Conservation (phyloP, 2,113 vertebrate species). For the Melanerpes formicivorus region DNA sequence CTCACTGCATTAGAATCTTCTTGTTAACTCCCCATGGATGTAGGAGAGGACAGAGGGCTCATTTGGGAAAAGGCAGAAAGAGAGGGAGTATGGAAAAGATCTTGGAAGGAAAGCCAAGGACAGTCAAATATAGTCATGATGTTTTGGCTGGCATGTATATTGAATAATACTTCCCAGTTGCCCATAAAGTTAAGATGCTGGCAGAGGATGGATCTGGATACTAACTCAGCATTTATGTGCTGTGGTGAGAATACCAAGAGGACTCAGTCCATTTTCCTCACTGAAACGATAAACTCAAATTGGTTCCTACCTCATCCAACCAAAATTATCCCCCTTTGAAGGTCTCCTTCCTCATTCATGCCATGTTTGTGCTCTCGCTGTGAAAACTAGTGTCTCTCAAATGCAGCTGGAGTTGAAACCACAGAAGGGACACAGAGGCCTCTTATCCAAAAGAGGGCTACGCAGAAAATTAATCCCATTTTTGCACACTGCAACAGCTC, state of each 20-base stretch:
- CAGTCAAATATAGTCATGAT: neutral
- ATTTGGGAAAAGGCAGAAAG: neutral
- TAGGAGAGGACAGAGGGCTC: neutral
- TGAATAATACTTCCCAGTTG: conserved; percentile 3
- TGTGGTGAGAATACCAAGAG: neutral
- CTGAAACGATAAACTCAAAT: conserved; percentile 27
- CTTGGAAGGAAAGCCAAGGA: conserved; percentile 44
- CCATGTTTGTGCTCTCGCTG: neutral
- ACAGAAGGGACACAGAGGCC: conserved; percentile 1
- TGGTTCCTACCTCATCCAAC: conserved; percentile 10
- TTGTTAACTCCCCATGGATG: neutral
- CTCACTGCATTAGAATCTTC: neutral
- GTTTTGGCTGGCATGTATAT: neutral
- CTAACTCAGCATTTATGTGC: conserved; percentile 36
- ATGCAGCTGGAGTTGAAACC: conserved; percentile 26
- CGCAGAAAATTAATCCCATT: neutral
- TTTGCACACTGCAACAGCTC: neutral
- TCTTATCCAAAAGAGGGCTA: conserved; percentile 26
- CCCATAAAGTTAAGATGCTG: conserved; percentile 36
- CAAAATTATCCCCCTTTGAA: conserved; percentile 37
- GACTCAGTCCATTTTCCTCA: conserved; percentile 10
- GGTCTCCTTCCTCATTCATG: conserved; percentile 16
- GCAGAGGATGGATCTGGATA: neutral
- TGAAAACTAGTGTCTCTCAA: conserved; percentile 10
- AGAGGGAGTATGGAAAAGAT: neutral